These are phyloP conservation scores for Poicephalus meyeri DNA, from an alignment of 2,113 vertebrate genomes.

Conservation along the genomic window DNA sequence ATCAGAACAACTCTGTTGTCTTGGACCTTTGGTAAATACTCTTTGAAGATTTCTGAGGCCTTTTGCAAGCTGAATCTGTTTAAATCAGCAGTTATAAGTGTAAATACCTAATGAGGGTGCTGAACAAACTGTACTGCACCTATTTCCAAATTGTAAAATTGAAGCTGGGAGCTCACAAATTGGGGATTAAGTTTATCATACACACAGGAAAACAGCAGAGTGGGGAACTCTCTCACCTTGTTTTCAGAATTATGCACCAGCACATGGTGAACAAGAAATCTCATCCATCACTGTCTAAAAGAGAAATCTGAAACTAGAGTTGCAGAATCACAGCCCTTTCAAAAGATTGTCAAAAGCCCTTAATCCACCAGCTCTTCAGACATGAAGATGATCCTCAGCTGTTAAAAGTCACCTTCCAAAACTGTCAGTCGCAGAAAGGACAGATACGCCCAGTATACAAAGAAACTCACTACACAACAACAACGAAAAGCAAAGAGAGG, in stretches of 20 bases:
- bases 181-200: neutral
- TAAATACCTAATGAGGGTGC: neutral
- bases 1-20: neutral
- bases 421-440: neutral
- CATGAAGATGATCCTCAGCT: neutral
- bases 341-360: neutral
- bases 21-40: neutral
- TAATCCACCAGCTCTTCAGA: neutral
- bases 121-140: neutral
- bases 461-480: neutral
- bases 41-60: slow-evolving; percentile 44
- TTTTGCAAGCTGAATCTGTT: neutral
- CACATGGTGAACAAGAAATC: neutral
- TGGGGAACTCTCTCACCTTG: neutral
- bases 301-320: neutral
- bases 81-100: slow-evolving; percentile 7
- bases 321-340: neutral
- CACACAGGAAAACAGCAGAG: neutral
- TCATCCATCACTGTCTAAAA: neutral
- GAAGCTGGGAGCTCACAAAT: neutral
- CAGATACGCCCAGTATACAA: neutral
- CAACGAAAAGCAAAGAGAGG: neutral
- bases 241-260: neutral
- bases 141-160: neutral
- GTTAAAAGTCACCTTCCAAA: neutral